Percentiles rank a stretch among this genome's conserved stretches.
These are phyloP conservation scores for Nyctibius grandis DNA, from an alignment of 2,797 vertebrate species.

Conservation along the genomic window DNA sequence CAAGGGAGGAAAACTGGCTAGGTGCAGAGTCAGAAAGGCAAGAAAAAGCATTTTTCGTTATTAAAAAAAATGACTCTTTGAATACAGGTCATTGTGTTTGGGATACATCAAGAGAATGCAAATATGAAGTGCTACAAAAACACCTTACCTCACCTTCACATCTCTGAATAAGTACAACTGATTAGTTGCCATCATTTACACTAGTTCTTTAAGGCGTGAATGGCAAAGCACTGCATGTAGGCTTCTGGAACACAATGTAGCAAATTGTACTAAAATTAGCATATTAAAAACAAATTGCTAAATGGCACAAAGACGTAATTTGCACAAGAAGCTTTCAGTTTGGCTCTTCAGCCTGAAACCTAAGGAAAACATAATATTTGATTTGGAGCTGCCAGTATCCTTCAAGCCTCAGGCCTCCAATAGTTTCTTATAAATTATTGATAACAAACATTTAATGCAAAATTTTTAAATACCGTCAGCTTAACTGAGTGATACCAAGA, in stretches of 20 bases:
- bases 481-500: not conserved
- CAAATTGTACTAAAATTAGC: slow-evolving; percentile 27
- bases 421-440: not conserved
- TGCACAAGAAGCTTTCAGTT: not conserved
- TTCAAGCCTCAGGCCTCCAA: not conserved
- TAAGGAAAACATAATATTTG: not conserved
- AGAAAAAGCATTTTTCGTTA: not conserved
- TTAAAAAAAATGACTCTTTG: not conserved
- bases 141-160: not conserved
- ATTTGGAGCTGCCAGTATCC: not conserved
- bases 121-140: not conserved
- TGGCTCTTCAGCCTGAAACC: not conserved
- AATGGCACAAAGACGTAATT: not conserved
- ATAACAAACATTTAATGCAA: not conserved
- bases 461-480: not conserved
- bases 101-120: not conserved
- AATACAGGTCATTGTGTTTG: not conserved
- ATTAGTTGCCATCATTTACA: not conserved
- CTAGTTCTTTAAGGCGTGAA: not conserved
- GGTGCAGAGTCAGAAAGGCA: not conserved
- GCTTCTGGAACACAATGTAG: slow-evolving; percentile 15
- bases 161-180: not conserved
- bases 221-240: not conserved
- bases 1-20: not conserved
- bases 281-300: not conserved